phyloP scores from a whole-genome alignment of 2,113 vertebrate genomes.

The Marmota flaviventris region DNA sequence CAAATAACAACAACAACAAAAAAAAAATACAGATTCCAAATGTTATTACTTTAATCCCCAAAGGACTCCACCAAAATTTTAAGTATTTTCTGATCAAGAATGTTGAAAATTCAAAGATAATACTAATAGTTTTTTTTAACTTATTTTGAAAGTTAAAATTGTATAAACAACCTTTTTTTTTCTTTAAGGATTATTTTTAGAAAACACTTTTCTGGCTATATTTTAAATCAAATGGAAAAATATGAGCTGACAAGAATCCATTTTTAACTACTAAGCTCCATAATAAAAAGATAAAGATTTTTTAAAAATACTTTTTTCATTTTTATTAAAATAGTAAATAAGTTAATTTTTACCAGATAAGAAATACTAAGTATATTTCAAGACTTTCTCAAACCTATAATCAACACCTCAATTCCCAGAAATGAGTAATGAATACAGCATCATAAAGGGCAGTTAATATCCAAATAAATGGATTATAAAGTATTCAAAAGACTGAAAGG shows the following conservation, averaged over 20 bases:
- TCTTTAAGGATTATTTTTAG: neutral
- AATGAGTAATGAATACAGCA: slow-evolving; percentile 5
- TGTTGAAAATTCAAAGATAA: slow-evolving; percentile 5
- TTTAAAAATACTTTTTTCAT: neutral
- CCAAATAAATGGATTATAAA: slow-evolving; percentile 36
- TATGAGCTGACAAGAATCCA: neutral
- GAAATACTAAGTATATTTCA: neutral
- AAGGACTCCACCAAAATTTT: slow-evolving; percentile 46
- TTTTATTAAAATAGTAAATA: slow-evolving; percentile 34
- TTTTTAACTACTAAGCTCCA: slow-evolving; percentile 12
- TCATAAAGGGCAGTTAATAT: neutral
- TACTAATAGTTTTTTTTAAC: neutral
- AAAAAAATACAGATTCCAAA: neutral
- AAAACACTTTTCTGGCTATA: slow-evolving; percentile 53
- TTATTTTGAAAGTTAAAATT: slow-evolving; percentile 34
- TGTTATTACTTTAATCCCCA: neutral
- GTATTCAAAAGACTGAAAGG: neutral
- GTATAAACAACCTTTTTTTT: neutral
- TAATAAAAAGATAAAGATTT: neutral
- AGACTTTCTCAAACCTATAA: slow-evolving; percentile 25
- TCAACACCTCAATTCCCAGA: slow-evolving; percentile 15
- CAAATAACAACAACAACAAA: slow-evolving; percentile 6
- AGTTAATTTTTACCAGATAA: slow-evolving; percentile 8
- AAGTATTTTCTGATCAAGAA: slow-evolving; percentile 13
- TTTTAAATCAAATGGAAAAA: slow-evolving; percentile 35